These are phyloP conservation scores for Temnothorax rugatulus DNA, from an alignment of 2,888 invertebrate species.

Conservation along the genomic window DNA sequence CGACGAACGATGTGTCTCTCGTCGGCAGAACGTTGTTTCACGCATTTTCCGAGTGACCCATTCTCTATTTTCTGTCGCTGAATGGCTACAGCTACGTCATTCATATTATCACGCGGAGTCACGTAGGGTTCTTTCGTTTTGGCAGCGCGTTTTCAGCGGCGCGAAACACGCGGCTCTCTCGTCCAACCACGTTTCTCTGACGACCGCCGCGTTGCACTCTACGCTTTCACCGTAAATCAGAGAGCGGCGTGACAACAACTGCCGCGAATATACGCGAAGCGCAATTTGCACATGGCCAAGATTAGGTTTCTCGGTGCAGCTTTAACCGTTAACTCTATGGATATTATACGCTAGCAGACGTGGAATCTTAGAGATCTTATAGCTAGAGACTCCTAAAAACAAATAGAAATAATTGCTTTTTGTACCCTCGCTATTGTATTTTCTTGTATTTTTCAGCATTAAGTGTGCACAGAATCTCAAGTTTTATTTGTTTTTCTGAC, in stretches of 20 bases:
- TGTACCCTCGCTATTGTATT: not conserved
- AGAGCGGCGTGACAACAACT: not conserved
- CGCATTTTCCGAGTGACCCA: conserved; percentile 34
- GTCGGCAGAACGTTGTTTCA: not conserved
- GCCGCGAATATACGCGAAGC: not conserved
- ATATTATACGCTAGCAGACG: not conserved
- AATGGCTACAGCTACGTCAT: conserved; percentile 38
- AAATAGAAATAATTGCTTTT: conserved; percentile 2
- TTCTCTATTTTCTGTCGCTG: conserved; percentile 43
- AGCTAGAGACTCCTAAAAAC: not conserved
- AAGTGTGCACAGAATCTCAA: not conserved
- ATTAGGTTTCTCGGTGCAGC: not conserved
- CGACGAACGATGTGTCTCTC: conserved; percentile 7
- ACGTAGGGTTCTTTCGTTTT: conserved; percentile 29
- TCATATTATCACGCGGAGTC: conserved; percentile 30
- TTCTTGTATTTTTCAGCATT: not conserved
- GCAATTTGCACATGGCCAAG: not conserved
- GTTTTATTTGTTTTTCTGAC: not conserved
- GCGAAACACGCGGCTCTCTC: not conserved
- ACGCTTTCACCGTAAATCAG: conserved; percentile 20
- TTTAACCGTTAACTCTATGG: not conserved
- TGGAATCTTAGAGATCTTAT: no score
- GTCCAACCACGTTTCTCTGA: not conserved
- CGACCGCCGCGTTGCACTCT: not conserved
- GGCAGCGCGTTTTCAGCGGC: conserved; percentile 3